Base-by-base conservation (phyloP, 2,888 invertebrate genomes). In the Chironomus tentans region DNA sequence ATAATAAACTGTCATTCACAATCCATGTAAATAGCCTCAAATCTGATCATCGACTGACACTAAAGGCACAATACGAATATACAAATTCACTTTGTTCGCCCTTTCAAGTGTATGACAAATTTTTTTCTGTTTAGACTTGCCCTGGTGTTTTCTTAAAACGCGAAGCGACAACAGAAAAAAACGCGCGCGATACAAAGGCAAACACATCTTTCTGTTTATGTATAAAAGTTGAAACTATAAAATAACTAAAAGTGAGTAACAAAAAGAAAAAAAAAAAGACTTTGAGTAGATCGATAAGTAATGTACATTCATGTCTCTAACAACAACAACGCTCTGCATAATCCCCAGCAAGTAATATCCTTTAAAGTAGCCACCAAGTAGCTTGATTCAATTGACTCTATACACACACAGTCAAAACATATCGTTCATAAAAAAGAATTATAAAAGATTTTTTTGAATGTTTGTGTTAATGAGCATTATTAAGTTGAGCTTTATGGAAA, bases 41-140 rank as follows among this genome's bases (percentile, higher is more conserved):
- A 76, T 76, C 76, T 76, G 76, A 76, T 76, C 76, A 69, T 22
- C 76, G 69, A 76, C 76, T 76, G 69, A 76, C 76, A 68, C 74
- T 72, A 62, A 72, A 50, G 50, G 62, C 62, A 65, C 65, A 65
- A 24, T 21, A 24, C 62, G 68, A 74, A 68, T 74, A 74, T 61
- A 72, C 62, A 72, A 62, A 22, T 61, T 65, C 61, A 73, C 61
- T 73, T 62, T 65, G 61, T 65, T 62, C 62, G 62, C 73, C 73
- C 38, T 65, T 73, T 56, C 73, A 73, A 73, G 73, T 73, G 73
- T 62, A 73, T 74, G 74, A 74, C 74, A 74, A 65, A 74, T 74
- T 46, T 74, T 46, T 21, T 73, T 56, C 18, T 50, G 71, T 71
- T 74, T 46, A 48, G 21, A 68, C 47, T 68, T 24, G 18, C 22